Evolutionary conservation across 2,797 vertebrate genomes (phyloP).

Genomic region (Myotis myotis): DNA sequence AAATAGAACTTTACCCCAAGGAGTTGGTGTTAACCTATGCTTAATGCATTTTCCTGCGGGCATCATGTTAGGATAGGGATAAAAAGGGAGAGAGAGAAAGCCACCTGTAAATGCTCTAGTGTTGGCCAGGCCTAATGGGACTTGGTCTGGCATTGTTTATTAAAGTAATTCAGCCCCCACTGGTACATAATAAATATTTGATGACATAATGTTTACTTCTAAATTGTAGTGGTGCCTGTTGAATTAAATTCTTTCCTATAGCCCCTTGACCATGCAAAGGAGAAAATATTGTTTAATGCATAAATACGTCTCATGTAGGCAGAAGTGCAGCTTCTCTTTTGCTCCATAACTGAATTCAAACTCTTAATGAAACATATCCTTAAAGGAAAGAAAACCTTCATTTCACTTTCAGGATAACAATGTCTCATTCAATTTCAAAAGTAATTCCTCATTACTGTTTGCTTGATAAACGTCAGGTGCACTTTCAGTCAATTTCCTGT

Average conservation of each 20-base stretch:
- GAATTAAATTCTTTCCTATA: background rate
- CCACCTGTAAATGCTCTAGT: background rate
- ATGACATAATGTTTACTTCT: background rate
- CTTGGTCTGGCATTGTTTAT: background rate
- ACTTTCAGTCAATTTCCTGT: background rate
- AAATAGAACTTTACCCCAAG: background rate
- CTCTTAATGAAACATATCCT: background rate
- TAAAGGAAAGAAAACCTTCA: background rate
- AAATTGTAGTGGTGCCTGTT: background rate
- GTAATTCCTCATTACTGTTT: background rate
- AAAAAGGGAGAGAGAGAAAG: background rate
- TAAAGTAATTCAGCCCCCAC: background rate
- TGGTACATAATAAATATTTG: background rate
- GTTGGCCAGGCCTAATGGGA: background rate
- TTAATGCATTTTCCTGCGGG: background rate
- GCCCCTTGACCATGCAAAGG: background rate
- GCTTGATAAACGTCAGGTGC: background rate
- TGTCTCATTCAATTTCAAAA: background rate
- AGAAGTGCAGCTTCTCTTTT: background rate
- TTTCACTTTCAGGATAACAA: background rate
- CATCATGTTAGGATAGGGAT: background rate
- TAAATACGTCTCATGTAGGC: background rate
- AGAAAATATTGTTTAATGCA: background rate
- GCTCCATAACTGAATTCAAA: background rate
- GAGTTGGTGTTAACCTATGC: background rate